Evolutionary conservation across 2,797 vertebrate genomes (phyloP).

Genomic region (Acropternis orthonyx): DNA sequence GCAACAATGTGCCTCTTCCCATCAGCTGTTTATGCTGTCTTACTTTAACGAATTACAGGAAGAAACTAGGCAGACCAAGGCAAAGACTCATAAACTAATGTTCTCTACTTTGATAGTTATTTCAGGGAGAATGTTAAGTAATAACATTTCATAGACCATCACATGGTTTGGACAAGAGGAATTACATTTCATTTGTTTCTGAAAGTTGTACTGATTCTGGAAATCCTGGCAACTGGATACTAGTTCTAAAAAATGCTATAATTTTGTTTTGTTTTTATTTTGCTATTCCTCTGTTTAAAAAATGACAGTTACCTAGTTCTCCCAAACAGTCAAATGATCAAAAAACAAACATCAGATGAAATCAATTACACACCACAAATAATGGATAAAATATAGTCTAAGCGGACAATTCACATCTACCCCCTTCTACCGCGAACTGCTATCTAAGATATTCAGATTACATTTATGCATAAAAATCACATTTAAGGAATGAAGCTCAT

Average conservation of each 20-base stretch:
- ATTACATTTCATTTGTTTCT: not conserved
- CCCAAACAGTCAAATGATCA: not conserved
- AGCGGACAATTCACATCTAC: not conserved
- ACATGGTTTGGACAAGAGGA: not conserved
- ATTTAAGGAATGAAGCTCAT: constrained; percentile 10
- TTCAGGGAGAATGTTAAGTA: not conserved
- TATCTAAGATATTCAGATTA: not conserved
- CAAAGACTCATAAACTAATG: not conserved
- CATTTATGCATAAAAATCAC: constrained; percentile 14
- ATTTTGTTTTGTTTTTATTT: not conserved
- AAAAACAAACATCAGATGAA: not conserved
- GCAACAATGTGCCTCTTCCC: not conserved
- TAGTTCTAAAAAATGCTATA: not conserved
- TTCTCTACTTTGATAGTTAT: not conserved
- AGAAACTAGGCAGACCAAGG: not conserved
- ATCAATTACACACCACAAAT: not conserved
- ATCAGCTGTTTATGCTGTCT: not conserved
- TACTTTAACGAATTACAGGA: not conserved
- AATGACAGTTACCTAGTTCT: not conserved
- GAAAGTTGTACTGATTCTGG: not conserved
- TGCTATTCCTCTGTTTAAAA: not conserved
- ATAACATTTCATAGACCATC: not conserved
- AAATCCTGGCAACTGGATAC: not conserved
- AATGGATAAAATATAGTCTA: not conserved
- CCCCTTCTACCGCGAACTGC: not conserved